Conservation (phyloP, 1,140 invertebrate species). For the Scaptomyza pallida region DNA sequence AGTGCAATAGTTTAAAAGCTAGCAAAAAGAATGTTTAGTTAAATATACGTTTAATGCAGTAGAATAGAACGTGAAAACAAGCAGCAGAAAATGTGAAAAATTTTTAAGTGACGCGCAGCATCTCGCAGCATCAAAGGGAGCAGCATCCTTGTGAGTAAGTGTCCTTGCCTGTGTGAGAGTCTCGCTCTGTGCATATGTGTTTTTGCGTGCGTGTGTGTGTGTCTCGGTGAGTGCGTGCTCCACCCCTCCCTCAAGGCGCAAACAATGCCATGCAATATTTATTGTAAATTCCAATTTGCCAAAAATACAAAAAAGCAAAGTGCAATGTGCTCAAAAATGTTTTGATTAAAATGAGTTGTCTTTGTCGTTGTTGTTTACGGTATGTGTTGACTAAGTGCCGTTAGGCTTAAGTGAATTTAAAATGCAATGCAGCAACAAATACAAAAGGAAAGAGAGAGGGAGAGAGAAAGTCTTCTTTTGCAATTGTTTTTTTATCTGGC, state of each 20-base stretch:
- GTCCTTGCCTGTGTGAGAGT: constrained; percentile 20
- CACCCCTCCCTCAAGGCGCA: constrained; percentile 25
- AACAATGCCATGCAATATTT: constrained; percentile 31
- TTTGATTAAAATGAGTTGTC: constrained; percentile 5
- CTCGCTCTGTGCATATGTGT: constrained; percentile 26
- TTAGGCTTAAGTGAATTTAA: constrained; percentile 24
- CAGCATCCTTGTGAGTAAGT: constrained; percentile 63
- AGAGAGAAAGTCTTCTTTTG: constrained; percentile 2
- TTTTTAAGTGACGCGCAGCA: constrained; percentile 36
- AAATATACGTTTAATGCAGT: neutral
- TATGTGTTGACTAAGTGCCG: neutral
- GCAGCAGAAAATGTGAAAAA: constrained; percentile 18
- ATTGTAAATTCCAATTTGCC: constrained; percentile 32
- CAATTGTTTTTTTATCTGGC: constrained; percentile 12
- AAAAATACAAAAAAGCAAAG: neutral
- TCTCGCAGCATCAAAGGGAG: constrained; percentile 24
- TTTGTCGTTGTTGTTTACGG: constrained; percentile 7
- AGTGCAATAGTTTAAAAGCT: neutral
- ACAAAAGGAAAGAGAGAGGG: neutral
- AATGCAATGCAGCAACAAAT: constrained; percentile 14
- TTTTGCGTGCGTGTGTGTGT: constrained; percentile 39
- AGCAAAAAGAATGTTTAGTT: neutral
- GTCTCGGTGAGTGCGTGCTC: constrained; percentile 31
- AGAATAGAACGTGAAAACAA: constrained; percentile 1
- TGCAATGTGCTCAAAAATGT: constrained; percentile 3